These are phyloP conservation scores for Bombus soroeensis DNA, from an alignment of 1,140 invertebrate species.

Conservation along the genomic window DNA sequence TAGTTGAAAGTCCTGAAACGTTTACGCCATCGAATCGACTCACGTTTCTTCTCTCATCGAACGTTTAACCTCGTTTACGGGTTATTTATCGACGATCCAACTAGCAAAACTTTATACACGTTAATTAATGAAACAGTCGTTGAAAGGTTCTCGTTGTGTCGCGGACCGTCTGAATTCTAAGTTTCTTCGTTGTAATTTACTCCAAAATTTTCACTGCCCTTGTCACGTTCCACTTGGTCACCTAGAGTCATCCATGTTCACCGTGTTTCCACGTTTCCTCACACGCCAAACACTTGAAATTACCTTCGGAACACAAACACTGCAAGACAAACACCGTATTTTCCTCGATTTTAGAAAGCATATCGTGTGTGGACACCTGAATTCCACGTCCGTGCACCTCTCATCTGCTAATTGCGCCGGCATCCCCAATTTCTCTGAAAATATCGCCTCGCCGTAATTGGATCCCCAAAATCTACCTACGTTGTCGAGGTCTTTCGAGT, in stretches of 20 bases:
- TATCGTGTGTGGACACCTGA: background rate
- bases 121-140: background rate
- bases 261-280: background rate
- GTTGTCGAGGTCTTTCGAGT: background rate
- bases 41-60: background rate
- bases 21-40: background rate
- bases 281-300: background rate
- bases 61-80: background rate
- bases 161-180: background rate
- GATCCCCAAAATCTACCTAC: background rate
- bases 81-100: background rate
- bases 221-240: background rate
- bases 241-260: background rate
- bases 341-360: constrained; percentile 22
- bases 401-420: constrained; percentile 4
- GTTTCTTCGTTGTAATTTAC: background rate
- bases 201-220: background rate
- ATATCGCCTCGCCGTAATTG: background rate
- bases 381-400: background rate
- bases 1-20: background rate
- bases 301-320: constrained; percentile 15
- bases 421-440: background rate
- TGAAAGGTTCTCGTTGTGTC: background rate
- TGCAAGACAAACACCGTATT: constrained; percentile 4
- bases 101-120: too few species aligned